These are phyloP conservation scores for Palythoa grandis DNA, from an alignment of 92 coral and sea anemone genomes.

Conservation along the genomic window DNA sequence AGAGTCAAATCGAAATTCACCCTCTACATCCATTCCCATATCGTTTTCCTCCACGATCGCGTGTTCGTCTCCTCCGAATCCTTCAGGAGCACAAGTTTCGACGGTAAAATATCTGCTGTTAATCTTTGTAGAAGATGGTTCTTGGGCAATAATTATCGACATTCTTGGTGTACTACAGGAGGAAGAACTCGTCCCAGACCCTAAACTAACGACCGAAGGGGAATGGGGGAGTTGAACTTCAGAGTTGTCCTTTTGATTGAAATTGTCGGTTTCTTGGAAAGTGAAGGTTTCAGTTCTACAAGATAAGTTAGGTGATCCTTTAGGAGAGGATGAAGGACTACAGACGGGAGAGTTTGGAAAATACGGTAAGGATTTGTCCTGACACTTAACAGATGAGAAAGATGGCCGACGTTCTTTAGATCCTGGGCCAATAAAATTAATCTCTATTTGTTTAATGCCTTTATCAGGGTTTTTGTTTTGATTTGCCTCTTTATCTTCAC, in stretches of 20 bases:
- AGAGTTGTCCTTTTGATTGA: not conserved
- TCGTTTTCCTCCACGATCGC: conserved; percentile 57
- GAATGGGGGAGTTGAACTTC: conserved; percentile 14
- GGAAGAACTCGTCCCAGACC: conserved; percentile 68
- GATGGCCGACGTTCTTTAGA: conserved; percentile 35
- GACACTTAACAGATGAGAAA: conserved; percentile 14
- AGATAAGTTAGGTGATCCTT: conserved; percentile 19
- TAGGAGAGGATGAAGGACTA: conserved; percentile 25
- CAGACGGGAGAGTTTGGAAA: not conserved
- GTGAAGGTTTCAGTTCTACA: conserved; percentile 2
- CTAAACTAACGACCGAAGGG: conserved; percentile 17
- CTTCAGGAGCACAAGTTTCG: conserved; percentile 75
- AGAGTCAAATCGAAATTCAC: conserved; percentile 76
- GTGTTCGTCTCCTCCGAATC: conserved; percentile 43
- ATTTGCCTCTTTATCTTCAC: not conserved
- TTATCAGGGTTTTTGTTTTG: conserved; percentile 3
- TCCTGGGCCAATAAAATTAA: conserved; percentile 28
- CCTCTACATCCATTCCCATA: conserved; percentile 79
- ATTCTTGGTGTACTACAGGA: conserved; percentile 77
- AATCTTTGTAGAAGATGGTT: conserved; percentile 79
- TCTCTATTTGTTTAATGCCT: conserved; percentile 25
- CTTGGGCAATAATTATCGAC: conserved; percentile 89
- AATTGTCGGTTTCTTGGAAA: not conserved
- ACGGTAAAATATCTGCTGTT: conserved; percentile 86
- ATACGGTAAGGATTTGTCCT: conserved; percentile 1